These are phyloP conservation scores for Herminia tarsipennalis DNA, from an alignment of 2,888 invertebrate genomes.

Conservation along the genomic window DNA sequence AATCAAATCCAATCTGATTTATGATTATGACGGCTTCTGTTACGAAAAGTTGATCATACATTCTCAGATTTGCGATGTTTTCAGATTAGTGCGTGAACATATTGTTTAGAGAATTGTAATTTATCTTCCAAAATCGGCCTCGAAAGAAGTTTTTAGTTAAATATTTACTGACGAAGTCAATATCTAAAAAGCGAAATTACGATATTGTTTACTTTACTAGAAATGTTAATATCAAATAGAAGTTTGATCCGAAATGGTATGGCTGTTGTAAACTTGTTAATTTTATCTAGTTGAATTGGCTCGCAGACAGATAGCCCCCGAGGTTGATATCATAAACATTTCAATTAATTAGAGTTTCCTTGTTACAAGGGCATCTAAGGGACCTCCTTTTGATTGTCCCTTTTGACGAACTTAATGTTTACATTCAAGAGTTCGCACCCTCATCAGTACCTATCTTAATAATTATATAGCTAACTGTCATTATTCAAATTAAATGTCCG, in stretches of 20 bases:
- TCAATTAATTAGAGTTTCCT: conserved; percentile 66
- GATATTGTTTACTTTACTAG: conserved; percentile 12
- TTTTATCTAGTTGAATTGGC: conserved; percentile 39
- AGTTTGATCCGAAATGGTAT: conserved; percentile 16
- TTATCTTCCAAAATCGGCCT: conserved; percentile 1
- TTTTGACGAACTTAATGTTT: conserved; percentile 65
- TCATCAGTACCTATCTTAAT: conserved; percentile 44
- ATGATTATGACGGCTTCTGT: neutral
- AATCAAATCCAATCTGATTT: neutral
- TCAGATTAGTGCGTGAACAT: neutral
- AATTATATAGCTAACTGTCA: conserved; percentile 43
- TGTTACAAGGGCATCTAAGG: conserved; percentile 48
- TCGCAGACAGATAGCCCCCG: conserved; percentile 41
- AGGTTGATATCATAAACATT: conserved; percentile 65
- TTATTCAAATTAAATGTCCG: conserved; percentile 50
- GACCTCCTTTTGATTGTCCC: conserved; percentile 61
- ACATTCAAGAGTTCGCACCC: conserved; percentile 58
- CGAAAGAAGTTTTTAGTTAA: neutral
- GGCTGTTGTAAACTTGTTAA: conserved; percentile 34
- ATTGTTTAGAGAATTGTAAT: conserved; percentile 3
- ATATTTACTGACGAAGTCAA: neutral
- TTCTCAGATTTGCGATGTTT: neutral
- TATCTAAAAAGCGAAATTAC: conserved; percentile 3
- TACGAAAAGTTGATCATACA: neutral
- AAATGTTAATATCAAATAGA: conserved; percentile 16